Evolutionary conservation across 1,140 invertebrate genomes (phyloP).

Genomic region (Dendrolimus kikuchii): DNA sequence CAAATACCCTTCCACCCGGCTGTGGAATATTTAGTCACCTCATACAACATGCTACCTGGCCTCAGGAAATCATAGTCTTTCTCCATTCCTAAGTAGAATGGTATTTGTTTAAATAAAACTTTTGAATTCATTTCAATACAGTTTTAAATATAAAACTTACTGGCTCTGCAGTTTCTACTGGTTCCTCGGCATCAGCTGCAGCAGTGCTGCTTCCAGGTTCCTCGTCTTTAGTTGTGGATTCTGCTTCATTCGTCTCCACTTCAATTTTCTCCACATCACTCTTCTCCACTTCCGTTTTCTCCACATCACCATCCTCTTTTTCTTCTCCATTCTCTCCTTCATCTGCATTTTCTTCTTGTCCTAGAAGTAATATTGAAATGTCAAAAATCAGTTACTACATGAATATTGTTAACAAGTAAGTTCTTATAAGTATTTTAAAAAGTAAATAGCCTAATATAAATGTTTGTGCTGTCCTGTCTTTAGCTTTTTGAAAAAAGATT

Average conservation of each 20-base stretch:
- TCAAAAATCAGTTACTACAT: too few species aligned
- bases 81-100: background rate
- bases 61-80: too few species aligned
- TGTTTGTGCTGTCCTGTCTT: too few species aligned
- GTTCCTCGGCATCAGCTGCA: slow-evolving; percentile 27
- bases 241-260: slow-evolving; percentile 1
- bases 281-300: slow-evolving; percentile 32
- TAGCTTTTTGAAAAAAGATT: too few species aligned
- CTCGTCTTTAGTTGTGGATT: slow-evolving; percentile 40
- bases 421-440: too few species aligned
- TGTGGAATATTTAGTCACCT: too few species aligned
- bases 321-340: slow-evolving; percentile 31
- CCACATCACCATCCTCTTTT: slow-evolving; percentile 21
- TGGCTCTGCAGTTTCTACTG: slow-evolving; percentile 39
- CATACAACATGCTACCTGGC: too few species aligned
- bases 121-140: slow-evolving; percentile 3
- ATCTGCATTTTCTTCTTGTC: slow-evolving; percentile 30
- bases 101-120: background rate
- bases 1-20: too few species aligned
- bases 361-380: slow-evolving; percentile 11
- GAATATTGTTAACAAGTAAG: too few species aligned
- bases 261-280: slow-evolving; percentile 27
- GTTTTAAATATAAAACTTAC: slow-evolving; percentile 21
- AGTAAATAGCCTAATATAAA: too few species aligned
- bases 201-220: slow-evolving; percentile 29